phyloP scores from a whole-genome alignment of 2,888 invertebrate genomes.

The Leptinotarsa tumamoca region DNA sequence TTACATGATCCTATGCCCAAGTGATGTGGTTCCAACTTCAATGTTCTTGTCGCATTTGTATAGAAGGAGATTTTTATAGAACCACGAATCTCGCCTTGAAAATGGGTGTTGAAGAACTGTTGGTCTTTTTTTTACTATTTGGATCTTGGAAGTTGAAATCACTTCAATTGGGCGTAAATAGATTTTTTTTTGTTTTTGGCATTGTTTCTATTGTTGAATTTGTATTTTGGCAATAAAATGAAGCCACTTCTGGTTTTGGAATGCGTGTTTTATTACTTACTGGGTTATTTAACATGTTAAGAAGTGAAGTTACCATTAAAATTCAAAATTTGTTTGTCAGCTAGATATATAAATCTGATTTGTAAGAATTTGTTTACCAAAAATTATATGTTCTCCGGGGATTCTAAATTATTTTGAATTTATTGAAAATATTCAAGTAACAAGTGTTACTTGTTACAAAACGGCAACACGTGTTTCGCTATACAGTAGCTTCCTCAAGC shows the following conservation, averaged over 20 bases:
- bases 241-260: background rate
- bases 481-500: too few species aligned
- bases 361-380: too few species aligned
- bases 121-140: background rate
- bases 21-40: background rate
- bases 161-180: background rate
- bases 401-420: too few species aligned
- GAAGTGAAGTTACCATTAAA: too few species aligned
- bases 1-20: background rate
- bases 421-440: too few species aligned
- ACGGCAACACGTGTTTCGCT: too few species aligned
- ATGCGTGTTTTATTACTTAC: background rate
- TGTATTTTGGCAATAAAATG: slow-evolving; percentile 19
- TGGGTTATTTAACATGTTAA: background rate
- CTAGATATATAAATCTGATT: too few species aligned
- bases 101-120: too few species aligned
- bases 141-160: background rate
- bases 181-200: background rate
- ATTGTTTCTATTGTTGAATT: slow-evolving; percentile 13
- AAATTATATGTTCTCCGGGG: too few species aligned
- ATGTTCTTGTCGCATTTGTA: background rate
- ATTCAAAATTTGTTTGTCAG: too few species aligned
- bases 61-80: too few species aligned
- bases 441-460: too few species aligned
- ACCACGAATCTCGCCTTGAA: background rate